These are phyloP conservation scores for Plebejus anna DNA, from an alignment of 2,888 invertebrate genomes.

Conservation along the genomic window DNA sequence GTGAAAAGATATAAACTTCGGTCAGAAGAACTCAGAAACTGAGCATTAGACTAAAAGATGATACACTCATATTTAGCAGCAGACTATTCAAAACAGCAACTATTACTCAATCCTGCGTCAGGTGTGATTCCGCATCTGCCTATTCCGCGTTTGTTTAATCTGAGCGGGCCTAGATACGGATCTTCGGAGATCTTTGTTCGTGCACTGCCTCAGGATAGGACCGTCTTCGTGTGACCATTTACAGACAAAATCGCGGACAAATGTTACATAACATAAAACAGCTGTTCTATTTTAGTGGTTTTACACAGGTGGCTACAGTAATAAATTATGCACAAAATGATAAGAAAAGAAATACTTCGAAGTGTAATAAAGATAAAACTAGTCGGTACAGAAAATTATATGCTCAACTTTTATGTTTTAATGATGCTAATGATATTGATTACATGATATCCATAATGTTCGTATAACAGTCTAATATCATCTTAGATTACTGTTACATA, in stretches of 20 bases:
- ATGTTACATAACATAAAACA: not conserved
- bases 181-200: conserved; percentile 26
- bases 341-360: not conserved
- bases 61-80: too few relatives aligned
- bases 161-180: conserved; percentile 25
- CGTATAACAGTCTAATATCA: not conserved
- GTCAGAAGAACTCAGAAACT: not conserved
- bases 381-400: not conserved
- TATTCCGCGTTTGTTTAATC: conserved; percentile 26
- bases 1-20: not conserved
- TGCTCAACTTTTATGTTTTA: not conserved
- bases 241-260: not conserved
- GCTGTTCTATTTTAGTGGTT: not conserved
- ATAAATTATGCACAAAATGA: conserved; percentile 8
- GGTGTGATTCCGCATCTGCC: conserved; percentile 23
- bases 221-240: not conserved
- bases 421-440: not conserved
- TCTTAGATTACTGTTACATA: not conserved
- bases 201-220: conserved; percentile 23
- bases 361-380: not conserved
- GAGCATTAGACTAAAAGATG: too few relatives aligned
- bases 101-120: conserved; percentile 18
- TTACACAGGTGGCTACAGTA: not conserved
- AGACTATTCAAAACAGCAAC: not conserved
- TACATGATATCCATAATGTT: not conserved